phyloP scores from a whole-genome alignment of 2,797 vertebrate genomes.

The Notamacropus eugenii region DNA sequence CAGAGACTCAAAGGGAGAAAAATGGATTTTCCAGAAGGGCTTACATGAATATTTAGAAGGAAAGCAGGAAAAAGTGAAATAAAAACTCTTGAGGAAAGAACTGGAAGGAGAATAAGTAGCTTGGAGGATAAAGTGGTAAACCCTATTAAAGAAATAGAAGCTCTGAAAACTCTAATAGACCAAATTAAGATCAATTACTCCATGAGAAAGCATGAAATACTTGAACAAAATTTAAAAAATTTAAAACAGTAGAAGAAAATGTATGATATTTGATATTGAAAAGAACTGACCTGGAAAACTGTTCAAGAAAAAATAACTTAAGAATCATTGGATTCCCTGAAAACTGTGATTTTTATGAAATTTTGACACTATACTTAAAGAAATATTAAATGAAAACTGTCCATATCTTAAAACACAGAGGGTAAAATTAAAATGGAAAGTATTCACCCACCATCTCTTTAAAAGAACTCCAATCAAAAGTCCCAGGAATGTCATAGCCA shows the following conservation, averaged over 20 bases:
- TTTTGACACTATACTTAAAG: not conserved
- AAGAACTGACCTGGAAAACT: not conserved
- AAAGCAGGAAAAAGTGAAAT: not conserved
- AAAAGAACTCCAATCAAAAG: not conserved
- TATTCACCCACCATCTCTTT: not conserved
- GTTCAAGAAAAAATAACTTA: not conserved
- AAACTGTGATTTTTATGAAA: not conserved
- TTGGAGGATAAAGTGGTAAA: not conserved
- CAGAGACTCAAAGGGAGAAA: not conserved
- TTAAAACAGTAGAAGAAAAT: not conserved
- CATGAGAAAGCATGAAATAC: not conserved
- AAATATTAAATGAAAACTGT: not conserved
- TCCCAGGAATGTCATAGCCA: not conserved
- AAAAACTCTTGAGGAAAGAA: not conserved
- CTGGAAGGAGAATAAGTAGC: not conserved
- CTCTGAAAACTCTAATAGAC: not conserved
- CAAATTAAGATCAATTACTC: not conserved
- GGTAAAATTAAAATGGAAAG: not conserved
- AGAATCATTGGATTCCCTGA: not conserved
- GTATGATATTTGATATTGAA: not conserved
- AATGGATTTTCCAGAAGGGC: not conserved
- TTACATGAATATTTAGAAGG: not conserved
- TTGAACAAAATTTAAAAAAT: not conserved
- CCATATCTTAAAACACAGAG: not conserved
- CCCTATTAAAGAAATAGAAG: not conserved